Base-by-base conservation (phyloP, 1,140 invertebrate genomes). In the Parapsyche elsis region DNA sequence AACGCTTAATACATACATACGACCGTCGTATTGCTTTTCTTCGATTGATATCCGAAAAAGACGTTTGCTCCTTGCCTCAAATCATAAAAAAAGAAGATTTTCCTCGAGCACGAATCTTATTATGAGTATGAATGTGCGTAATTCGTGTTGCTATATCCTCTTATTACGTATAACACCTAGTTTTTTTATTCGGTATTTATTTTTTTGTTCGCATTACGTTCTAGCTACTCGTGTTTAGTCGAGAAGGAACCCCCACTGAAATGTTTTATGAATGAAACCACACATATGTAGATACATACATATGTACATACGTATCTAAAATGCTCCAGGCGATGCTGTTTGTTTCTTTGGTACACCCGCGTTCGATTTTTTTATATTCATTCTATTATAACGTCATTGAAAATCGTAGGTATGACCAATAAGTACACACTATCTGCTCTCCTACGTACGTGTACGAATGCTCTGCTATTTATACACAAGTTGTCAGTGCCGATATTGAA, bases 341-440 rank as follows among this genome's bases (percentile, higher is more conserved):
- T 10, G 10, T 12, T 53, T 12, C 49, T 1, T 53, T 16, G 4
- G 10, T 14, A 14, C 49, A 14, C 16, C 1, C 16, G 2, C 16
- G 5, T 5, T 46, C 45, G 5, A 7, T 64, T 67, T 67, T 67
- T 67, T 61, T 61, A 16, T 61, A 23, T 61, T 61, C 64, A 67
- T 67, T 67, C 64, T 24, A 26, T 67, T 67, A 67, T 67, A 67
- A 67, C 24, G 23, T 67, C 64, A 67, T 67, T 67, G 64, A 67
- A 67, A 26, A 30, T 67, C 64, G 21, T 23, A 67, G 21, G 59
- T 23, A 61, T 61, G 59, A 9, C 64, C 64, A 67, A 67, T 38
- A 38, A 38, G 30, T 38, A 38, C 7, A n/a, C 30, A 4, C 30
- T 38, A 7, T 38, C 1, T 38, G 30, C n/a, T n/a, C n/a, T n/a